Evolutionary conservation across 2,797 vertebrate species (phyloP).

Genomic region (Alca torda): DNA sequence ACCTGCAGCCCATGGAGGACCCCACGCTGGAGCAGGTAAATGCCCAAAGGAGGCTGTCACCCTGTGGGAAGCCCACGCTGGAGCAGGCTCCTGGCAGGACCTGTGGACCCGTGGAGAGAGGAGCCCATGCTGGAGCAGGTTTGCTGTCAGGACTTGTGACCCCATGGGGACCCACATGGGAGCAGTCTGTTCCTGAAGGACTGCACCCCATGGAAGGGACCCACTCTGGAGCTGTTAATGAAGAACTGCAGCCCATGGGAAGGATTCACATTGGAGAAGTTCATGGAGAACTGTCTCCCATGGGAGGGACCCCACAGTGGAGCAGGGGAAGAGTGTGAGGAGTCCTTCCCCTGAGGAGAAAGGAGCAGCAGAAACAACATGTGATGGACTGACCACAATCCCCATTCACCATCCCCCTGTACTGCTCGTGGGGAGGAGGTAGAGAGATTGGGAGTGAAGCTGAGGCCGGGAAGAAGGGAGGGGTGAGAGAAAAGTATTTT

Average conservation of each 20-base stretch:
- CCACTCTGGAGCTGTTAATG: background rate
- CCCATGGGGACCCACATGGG: background rate
- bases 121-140: background rate
- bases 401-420: background rate
- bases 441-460: background rate
- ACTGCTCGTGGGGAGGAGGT: background rate
- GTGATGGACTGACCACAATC: background rate
- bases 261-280: background rate
- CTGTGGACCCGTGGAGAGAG: background rate
- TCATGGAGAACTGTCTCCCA: background rate
- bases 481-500: background rate
- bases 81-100: background rate
- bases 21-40: too few relatives aligned
- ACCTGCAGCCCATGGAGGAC: background rate
- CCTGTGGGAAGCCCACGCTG: background rate
- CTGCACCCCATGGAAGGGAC: background rate
- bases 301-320: background rate
- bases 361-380: background rate
- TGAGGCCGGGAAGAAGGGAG: background rate
- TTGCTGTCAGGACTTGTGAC: background rate
- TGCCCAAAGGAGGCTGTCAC: background rate
- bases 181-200: background rate
- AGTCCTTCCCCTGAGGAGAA: background rate
- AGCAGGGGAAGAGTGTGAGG: background rate
- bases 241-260: background rate